Conservation (phyloP, 2,113 vertebrate species). For the Kryptolebias marmoratus region DNA sequence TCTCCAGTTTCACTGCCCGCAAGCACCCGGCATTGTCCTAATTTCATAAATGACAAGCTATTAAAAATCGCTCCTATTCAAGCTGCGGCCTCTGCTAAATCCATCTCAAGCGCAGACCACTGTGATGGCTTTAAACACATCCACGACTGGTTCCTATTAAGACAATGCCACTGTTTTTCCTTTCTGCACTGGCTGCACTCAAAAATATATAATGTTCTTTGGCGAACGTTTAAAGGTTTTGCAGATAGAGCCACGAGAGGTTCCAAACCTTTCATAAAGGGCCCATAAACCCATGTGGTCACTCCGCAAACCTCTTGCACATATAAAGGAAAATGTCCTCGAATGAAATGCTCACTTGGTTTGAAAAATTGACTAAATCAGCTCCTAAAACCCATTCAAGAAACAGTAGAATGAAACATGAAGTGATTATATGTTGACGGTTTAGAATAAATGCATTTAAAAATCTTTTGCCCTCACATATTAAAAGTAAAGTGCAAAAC, state of each 20-base stretch:
- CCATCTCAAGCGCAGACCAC: slow-evolving; percentile 59
- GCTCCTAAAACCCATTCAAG: background rate
- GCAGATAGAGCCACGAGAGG: slow-evolving; percentile 30
- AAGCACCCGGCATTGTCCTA: slow-evolving; percentile 75
- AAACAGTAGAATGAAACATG: too few relatives aligned
- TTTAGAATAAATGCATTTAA: too few relatives aligned
- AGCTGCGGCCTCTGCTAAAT: slow-evolving; percentile 72
- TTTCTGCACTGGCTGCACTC: slow-evolving; percentile 35
- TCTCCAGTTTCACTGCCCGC: slow-evolving; percentile 71
- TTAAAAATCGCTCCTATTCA: slow-evolving; percentile 75
- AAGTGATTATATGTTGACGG: too few relatives aligned
- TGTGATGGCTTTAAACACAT: slow-evolving; percentile 69
- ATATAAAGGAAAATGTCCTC: slow-evolving; percentile 14
- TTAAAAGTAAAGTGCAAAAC: background rate
- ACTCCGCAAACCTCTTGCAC: slow-evolving; percentile 22
- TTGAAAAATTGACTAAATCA: background rate
- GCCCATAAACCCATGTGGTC: slow-evolving; percentile 39
- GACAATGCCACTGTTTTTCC: slow-evolving; percentile 72
- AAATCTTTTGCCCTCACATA: background rate
- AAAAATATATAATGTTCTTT: slow-evolving; percentile 28
- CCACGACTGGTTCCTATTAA: slow-evolving; percentile 68
- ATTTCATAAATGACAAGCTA: slow-evolving; percentile 81
- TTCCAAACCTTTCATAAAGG: slow-evolving; percentile 29
- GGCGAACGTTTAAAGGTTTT: slow-evolving; percentile 32
- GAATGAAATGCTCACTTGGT: background rate